Evolutionary conservation across 2,797 vertebrate species (phyloP), one percentile per base, ranked within the genome.

Genomic region (Buceros bicornis): DNA sequence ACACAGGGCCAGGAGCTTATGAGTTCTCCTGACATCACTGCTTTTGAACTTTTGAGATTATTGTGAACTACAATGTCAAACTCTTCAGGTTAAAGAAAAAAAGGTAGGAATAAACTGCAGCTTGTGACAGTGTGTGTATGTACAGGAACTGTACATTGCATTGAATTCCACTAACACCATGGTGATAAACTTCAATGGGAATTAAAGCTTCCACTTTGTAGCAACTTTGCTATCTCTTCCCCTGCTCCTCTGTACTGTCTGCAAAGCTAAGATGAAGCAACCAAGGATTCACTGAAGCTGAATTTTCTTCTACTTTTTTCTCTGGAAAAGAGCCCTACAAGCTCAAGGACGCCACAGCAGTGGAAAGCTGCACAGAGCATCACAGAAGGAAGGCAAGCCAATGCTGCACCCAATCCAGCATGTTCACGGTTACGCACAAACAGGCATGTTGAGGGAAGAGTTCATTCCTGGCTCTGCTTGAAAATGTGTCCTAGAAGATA

Each of bases 111-210:
- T 56, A 77, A n/a, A 53, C 24, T 50, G 7, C 53, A 62, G 6
- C 20, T 62, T 48, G 18, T 89, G 43, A 21, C 18, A 67, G 15
- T 17, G 71, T 40, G 22, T 57, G 12, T 10, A 18, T 24, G 2
- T 16, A 4, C 8, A 29, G 9, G 33, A 69, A 69, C 31, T 35
- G 13, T 11, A 14, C 2, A 0, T 57, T 3, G 0, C 3, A 2
- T 2, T 71, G 20, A 64, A 53, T 22, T 67, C 57, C 33, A 16
- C 28, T 42, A 53, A 74, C 25, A 45, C 3, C 15, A 5, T 1
- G 3, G 26, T 16, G 16, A 60, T 24, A 61, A 80, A 62, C 15
- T 8, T 28, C 64, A 45, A 4, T 1, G 11, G 82, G 51, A 84
- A 58, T n/a, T 13, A 43, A 58, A 77, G 53, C 48, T 58, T 70